phyloP scores from a whole-genome alignment of 2,888 invertebrate species.

The Drosophila mayaguana region DNA sequence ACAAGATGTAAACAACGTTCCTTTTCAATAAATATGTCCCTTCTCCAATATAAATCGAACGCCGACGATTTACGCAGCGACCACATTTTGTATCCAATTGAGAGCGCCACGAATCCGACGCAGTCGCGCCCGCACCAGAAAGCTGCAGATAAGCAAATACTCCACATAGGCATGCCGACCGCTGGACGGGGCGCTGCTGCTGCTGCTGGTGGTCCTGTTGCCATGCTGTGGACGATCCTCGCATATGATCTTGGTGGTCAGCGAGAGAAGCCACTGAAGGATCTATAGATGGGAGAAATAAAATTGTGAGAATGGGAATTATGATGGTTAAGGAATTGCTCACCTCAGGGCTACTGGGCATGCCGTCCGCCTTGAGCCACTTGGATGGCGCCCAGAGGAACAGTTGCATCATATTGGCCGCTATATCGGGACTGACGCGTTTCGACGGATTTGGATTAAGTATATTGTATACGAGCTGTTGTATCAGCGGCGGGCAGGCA shows the following conservation, averaged over 20 bases:
- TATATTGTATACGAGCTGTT: slow-evolving; percentile 87
- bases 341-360: slow-evolving; percentile 89
- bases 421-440: slow-evolving; percentile 88
- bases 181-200: slow-evolving; percentile 35
- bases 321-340: background rate
- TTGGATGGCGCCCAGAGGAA: slow-evolving; percentile 91
- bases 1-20: slow-evolving; percentile 37
- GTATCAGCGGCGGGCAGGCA: slow-evolving; percentile 87
- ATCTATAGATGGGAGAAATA: slow-evolving; percentile 85
- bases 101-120: slow-evolving; percentile 88
- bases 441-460: slow-evolving; percentile 88
- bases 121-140: slow-evolving; percentile 88
- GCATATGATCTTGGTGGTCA: slow-evolving; percentile 91
- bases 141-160: slow-evolving; percentile 90
- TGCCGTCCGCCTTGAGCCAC: slow-evolving; percentile 87
- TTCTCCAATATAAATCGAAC: background rate
- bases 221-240: slow-evolving; percentile 86
- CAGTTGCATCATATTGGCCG: slow-evolving; percentile 91
- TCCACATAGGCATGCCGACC: slow-evolving; percentile 89
- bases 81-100: slow-evolving; percentile 87
- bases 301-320: background rate
- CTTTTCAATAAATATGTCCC: slow-evolving; percentile 9
- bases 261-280: slow-evolving; percentile 90
- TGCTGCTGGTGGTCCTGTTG: slow-evolving; percentile 4
- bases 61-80: slow-evolving; percentile 42